Evolutionary conservation across 2,113 vertebrate genomes (phyloP), one percentile per base, ranked within the genome.

Genomic region (Hiodon alosoides): DNA sequence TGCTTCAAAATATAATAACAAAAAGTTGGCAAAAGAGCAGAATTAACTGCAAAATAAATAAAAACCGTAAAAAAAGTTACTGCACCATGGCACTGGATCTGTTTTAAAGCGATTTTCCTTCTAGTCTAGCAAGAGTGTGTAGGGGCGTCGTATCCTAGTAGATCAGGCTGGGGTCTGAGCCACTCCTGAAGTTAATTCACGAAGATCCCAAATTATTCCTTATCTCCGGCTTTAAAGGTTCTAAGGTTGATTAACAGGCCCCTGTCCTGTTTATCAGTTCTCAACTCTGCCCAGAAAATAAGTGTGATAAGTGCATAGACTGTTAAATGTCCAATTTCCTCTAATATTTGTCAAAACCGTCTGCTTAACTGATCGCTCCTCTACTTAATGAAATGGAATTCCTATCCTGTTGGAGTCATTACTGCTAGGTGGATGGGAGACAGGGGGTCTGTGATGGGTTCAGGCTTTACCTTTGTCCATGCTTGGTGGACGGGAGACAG

Each of bases 341-440:
- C 84, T 86, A 87, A 89, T 91, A 90, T 91, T 90, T 90, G 90
- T 90, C 79, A 82, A 87, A 91, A 88, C 86, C 87, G 90, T 92
- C 90, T 89, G 88, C 89, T 88, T 90, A 92, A 90, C 89, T 90
- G 90, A 92, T 91, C 90, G 90, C 72, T 84, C 85, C 87, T 86
- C 87, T 86, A 84, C 90, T 92, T 91, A 91, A 92, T 91, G 91
- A 91, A 89, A 88, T 84, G 85, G 89, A 91, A 10, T 89, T 89
- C 87, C 87, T 85, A 81, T 88, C 89, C 90, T 87, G 86, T 89
- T 83, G 87, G 89, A 88, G 90, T 91, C 89, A 89, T 89, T 89
- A 89, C 85, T 78, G 85, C 80, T 77, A 82, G 84, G 88, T 83
- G 82, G 81, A 88, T 79, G 83, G 86, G 87, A 83, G 83, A 54